Base-by-base conservation (phyloP, 2,797 vertebrate genomes). In the Myripristis jacobus region DNA sequence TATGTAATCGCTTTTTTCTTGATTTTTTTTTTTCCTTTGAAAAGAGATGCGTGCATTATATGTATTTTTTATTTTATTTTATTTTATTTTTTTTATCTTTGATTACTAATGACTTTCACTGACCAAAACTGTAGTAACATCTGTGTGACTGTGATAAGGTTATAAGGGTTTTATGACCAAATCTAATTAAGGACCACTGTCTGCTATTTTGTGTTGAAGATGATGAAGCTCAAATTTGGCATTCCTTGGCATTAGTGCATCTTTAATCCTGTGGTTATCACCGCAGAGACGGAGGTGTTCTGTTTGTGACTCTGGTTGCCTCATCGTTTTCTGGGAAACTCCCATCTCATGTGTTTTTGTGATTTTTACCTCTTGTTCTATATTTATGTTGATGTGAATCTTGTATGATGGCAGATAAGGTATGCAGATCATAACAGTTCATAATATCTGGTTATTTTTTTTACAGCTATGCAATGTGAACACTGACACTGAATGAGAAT, bases 211-310 rank as follows among this genome's bases (percentile, higher is more conserved):
- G 47, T 63, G 25, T 59, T 46, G 34, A 53, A 73, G 29, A 56
- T 64, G 24, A 61, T 50, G n/a, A 9, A 19, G 53, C 66, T 48
- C 15, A 52, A 56, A 19, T 38, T 43, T 0, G 52, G 48, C 21
- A 19, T 55, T 73, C 44, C 25, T 10, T 31, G 55, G 4, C 53
- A 62, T 65, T 25, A 38, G 29, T 55, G n/a, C 24, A 19, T 75
- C 25, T 55, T 65, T 54, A 21, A 61, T 47, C 44, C 63, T 88
- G 87, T 87, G 82, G 81, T 91, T 88, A 41, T 90, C 67, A 90
- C 73, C 36, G 38, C 83, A 44, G 75, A 13, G 2, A 58, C 25
- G 5, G 66, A 4, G 66, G 12, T 58, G 67, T 4, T 52, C 9
- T 9, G 71, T 38, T 65, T 65, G 31, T 31, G 21, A 31, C 27